Evolutionary conservation across 1,140 invertebrate species (phyloP), one percentile per base, ranked within the genome.

Genomic region (Drosophila watanabei): DNA sequence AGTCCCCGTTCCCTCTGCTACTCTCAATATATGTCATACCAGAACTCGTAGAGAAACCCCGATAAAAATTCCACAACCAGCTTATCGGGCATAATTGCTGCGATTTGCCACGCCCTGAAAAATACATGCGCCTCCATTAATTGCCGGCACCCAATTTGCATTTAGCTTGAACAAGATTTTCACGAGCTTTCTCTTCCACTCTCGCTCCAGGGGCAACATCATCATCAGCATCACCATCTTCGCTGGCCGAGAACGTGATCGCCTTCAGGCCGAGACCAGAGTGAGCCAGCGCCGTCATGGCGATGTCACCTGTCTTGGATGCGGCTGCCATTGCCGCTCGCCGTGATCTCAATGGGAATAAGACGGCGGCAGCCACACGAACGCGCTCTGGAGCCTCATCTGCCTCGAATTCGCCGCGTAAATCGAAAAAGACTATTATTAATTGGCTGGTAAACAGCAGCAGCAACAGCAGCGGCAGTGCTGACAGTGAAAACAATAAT

Each of bases 391-490:
- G 37, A 37, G 35, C 56, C 58, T 45, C 45, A 18, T 28, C 57
- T 11, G 16, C 48, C 0, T 24, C 49, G 7, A 45, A 39, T 39
- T 61, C 79, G 61, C 78, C 85, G 75, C 86, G 85, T 72, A 89
- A 90, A 79, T 39, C 71, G 39, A 83, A 89, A 75, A 89, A 89
- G 70, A 89, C 85, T 69, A 89, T 89, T 57, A 76, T 89, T 60
- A 88, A 88, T 85, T 89, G 85, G 86, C 66, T 89, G 66, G 75
- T 79, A 46, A 90, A 79, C 52, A 84, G 76, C 20, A 58, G 78
- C 43, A 20, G 28, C 43, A 13, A 11, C 24, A 48, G 45, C 28
- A 33, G 46, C 28, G 24, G 24, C 24, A 33, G 46, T 32, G 64
- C 33, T 62, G 71, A 48, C 24, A 83, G 33, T 65, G 78, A 61